phyloP scores from a whole-genome alignment of 1,140 invertebrate species.

The Brachionus manjavacas region DNA sequence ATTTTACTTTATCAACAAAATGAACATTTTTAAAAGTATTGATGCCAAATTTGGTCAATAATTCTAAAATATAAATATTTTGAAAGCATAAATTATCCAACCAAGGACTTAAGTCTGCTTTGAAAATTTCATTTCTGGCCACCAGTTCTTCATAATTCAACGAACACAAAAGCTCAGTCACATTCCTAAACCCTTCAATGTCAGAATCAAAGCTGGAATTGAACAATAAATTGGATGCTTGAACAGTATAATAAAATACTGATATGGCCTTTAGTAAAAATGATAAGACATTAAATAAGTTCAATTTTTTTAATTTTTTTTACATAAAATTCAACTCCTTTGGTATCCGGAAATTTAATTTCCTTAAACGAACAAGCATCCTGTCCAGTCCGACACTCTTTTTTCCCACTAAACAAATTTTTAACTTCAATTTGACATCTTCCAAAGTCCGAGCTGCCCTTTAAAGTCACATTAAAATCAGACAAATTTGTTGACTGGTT shows the following conservation, averaged over 20 bases:
- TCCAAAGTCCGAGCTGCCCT: neutral
- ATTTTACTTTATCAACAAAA: slow-evolving; percentile 16
- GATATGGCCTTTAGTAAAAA: neutral
- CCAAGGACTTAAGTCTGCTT: neutral
- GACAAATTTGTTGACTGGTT: neutral
- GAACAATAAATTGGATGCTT: neutral
- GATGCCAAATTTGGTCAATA: neutral
- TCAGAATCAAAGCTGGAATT: neutral
- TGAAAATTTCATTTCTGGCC: neutral
- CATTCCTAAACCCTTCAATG: neutral
- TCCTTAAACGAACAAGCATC: slow-evolving; percentile 8
- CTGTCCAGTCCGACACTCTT: neutral
- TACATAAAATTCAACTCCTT: slow-evolving; percentile 11
- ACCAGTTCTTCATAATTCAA: neutral
- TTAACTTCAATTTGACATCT: neutral
- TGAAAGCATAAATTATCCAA: neutral
- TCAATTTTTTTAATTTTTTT: neutral
- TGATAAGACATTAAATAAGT: neutral
- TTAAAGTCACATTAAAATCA: neutral
- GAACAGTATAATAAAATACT: slow-evolving; percentile 8
- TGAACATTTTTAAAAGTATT: neutral
- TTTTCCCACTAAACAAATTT: neutral
- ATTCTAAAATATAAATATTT: neutral
- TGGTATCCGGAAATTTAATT: neutral
- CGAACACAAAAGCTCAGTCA: neutral